Conservation (phyloP, 2,888 invertebrate species). For the Drosophila anomalata region DNA sequence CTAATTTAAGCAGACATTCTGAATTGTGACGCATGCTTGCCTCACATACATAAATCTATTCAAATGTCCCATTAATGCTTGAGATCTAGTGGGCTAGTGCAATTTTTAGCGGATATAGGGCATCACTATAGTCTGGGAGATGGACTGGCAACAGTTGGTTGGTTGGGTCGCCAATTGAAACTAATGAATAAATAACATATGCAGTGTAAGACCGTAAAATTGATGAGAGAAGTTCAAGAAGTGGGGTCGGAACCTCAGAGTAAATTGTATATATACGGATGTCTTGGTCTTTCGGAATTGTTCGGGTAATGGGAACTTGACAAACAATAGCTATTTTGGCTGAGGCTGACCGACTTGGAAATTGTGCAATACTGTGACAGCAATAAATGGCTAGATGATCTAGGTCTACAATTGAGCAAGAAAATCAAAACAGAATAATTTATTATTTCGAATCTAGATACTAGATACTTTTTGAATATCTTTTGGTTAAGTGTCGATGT, state of each 20-base stretch:
- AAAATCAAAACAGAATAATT: slow-evolving; percentile 22
- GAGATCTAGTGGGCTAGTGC: slow-evolving; percentile 30
- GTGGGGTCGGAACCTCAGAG: slow-evolving; percentile 88
- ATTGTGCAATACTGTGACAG: slow-evolving; percentile 39
- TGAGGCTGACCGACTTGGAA: slow-evolving; percentile 16
- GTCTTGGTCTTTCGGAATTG: slow-evolving; percentile 8
- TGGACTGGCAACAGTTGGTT: slow-evolving; percentile 42
- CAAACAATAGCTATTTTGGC: slow-evolving; percentile 10
- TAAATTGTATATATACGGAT: slow-evolving; percentile 3
- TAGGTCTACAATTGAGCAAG: slow-evolving; percentile 1
- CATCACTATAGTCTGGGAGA: slow-evolving; percentile 4
- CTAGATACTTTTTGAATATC: not conserved
- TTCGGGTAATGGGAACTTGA: slow-evolving; percentile 16
- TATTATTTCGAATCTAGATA: not conserved
- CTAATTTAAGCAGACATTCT: slow-evolving; percentile 52
- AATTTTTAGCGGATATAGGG: slow-evolving; percentile 27
- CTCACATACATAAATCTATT: slow-evolving; percentile 49
- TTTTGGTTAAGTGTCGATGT: not conserved
- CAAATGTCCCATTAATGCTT: slow-evolving; percentile 36
- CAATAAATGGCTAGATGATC: slow-evolving; percentile 16
- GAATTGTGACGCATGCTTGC: slow-evolving; percentile 35
- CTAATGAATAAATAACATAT: slow-evolving; percentile 69
- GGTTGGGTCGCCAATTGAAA: slow-evolving; percentile 62
- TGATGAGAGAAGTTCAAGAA: slow-evolving; percentile 66
- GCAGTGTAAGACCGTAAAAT: slow-evolving; percentile 39